Evolutionary conservation across 2,888 invertebrate species (phyloP).

Genomic region (Drymonia ruficornis): DNA sequence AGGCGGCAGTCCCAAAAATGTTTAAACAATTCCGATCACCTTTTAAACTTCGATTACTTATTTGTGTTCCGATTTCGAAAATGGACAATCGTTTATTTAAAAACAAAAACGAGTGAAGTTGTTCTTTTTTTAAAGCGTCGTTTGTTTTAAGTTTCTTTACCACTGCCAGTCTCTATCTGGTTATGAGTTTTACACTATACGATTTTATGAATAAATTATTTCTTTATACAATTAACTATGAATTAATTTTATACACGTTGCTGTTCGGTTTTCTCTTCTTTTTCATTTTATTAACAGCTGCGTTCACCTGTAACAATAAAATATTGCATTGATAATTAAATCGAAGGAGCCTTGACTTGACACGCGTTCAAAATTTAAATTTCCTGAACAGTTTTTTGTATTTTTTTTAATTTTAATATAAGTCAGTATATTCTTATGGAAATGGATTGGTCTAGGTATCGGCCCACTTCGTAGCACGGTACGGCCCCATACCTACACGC

Average conservation of each 20-base stretch:
- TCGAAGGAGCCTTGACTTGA: neutral
- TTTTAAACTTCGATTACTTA: conserved; percentile 74
- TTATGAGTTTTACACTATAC: conserved; percentile 36
- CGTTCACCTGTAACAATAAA: conserved; percentile 61
- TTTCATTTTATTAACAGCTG: conserved; percentile 66
- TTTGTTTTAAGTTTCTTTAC: conserved; percentile 31
- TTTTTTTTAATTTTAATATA: no score
- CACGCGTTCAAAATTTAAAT: no score
- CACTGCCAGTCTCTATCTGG: conserved; percentile 72
- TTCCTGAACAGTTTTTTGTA: no score
- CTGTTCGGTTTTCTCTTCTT: conserved; percentile 75
- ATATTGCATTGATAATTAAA: neutral
- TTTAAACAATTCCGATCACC: conserved; percentile 74
- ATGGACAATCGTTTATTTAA: conserved; percentile 53
- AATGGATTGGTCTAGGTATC: no score
- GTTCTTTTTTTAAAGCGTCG: conserved; percentile 32
- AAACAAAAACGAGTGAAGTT: conserved; percentile 46
- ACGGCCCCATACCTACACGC: no score
- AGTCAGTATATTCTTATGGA: no score
- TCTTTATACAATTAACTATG: conserved; percentile 4
- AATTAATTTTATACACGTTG: conserved; percentile 26
- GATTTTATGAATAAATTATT: conserved; percentile 36
- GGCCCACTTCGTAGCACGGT: no score
- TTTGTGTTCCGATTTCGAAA: conserved; percentile 69
- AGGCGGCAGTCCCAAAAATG: conserved; percentile 75